Percentiles rank a stretch among this genome's conserved stretches.
phyloP scores from a whole-genome alignment of 1,140 invertebrate species.

The Calosoma granatense region DNA sequence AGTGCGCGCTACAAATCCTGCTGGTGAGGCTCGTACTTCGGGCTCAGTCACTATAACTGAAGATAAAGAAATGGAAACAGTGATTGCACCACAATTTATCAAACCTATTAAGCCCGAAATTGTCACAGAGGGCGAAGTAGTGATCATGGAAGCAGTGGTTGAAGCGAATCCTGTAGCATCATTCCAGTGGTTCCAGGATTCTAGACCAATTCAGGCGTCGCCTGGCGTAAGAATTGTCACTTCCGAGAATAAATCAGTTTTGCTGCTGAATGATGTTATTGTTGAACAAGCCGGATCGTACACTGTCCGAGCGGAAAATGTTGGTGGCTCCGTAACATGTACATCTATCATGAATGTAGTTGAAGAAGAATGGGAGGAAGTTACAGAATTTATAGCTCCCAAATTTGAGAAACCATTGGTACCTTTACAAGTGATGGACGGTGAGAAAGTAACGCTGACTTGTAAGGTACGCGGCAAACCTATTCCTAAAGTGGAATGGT shows the following conservation, averaged over 20 bases:
- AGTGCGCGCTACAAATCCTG: constrained; percentile 61
- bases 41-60: constrained; percentile 58
- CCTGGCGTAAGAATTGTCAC: constrained; percentile 58
- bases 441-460: constrained; percentile 71
- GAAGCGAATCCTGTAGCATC: constrained; percentile 66
- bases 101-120: constrained; percentile 59
- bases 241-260: constrained; percentile 67
- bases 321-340: constrained; percentile 71
- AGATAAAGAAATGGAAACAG: constrained; percentile 44
- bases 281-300: constrained; percentile 65
- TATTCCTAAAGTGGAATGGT: constrained; percentile 73
- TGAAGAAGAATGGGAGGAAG: constrained; percentile 48
- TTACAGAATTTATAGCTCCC: constrained; percentile 56
- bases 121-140: constrained; percentile 61
- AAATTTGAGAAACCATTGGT: constrained; percentile 60
- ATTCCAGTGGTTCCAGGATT: constrained; percentile 78
- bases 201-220: constrained; percentile 47
- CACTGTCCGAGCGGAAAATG: constrained; percentile 83
- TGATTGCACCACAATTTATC: constrained; percentile 63
- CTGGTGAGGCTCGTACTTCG: constrained; percentile 65
- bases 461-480: constrained; percentile 72
- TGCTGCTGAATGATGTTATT: constrained; percentile 67
- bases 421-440: constrained; percentile 81
- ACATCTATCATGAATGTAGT: constrained; percentile 65
- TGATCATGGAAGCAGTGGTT: constrained; percentile 67